These are phyloP conservation scores for Drosophila pectinifera DNA, from an alignment of 1,140 invertebrate genomes.

Conservation along the genomic window DNA sequence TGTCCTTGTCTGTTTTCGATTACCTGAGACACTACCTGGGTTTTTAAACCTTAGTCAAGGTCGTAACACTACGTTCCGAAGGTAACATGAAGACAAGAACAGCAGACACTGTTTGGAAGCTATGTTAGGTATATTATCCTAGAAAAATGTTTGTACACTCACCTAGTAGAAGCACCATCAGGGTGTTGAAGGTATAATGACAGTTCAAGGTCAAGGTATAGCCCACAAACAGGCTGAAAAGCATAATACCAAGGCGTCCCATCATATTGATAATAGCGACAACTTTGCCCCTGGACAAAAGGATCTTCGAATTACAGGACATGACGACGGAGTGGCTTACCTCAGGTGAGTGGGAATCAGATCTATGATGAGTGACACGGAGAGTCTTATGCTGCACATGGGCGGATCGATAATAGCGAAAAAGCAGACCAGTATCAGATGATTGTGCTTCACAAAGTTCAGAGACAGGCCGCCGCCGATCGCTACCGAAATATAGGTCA, in stretches of 20 bases:
- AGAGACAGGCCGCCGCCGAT: not conserved
- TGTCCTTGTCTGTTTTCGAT: too few relatives aligned
- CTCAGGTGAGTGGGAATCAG: constrained; percentile 50
- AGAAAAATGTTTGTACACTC: not conserved
- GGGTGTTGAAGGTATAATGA: constrained; percentile 31
- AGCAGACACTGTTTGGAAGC: not conserved
- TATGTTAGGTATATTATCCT: not conserved
- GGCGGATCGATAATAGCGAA: constrained; percentile 9
- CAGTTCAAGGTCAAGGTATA: constrained; percentile 31
- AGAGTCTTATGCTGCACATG: constrained; percentile 28
- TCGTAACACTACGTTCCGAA: not conserved
- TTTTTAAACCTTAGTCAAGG: not conserved
- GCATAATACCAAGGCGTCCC: constrained; percentile 25
- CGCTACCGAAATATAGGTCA: not conserved
- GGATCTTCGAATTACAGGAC: too few relatives aligned
- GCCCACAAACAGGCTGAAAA: constrained; percentile 31
- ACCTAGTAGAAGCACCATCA: constrained; percentile 18
- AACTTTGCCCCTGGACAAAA: constrained; percentile 33
- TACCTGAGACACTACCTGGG: too few relatives aligned
- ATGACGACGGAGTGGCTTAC: constrained; percentile 8
- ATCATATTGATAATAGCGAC: constrained; percentile 5
- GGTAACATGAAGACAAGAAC: not conserved
- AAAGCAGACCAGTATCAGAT: constrained; percentile 6
- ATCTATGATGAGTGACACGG: constrained; percentile 32
- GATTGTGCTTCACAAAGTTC: constrained; percentile 13